Percentiles rank a stretch among this genome's conserved stretches.
Conservation (phyloP, 2,113 vertebrate genomes). For the Crotalus helleri region DNA sequence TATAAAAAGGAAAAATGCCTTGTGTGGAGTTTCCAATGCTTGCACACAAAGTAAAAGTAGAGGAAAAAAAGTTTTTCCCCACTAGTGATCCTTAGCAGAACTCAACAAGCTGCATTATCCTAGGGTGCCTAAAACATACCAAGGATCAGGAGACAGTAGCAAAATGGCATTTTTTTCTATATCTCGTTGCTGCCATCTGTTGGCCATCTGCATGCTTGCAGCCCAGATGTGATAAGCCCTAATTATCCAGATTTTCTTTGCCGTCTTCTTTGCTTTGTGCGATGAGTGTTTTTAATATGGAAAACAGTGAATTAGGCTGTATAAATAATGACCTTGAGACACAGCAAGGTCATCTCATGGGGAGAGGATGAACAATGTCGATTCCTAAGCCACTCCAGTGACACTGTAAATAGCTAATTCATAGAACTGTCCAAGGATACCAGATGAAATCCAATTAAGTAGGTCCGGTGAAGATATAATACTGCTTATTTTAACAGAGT, state of each 20-base stretch:
- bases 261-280: neutral
- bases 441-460: neutral
- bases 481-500: neutral
- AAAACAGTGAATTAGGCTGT: neutral
- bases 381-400: neutral
- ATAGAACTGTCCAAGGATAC: neutral
- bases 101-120: neutral
- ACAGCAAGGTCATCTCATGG: neutral
- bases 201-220: neutral
- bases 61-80: constrained; percentile 7
- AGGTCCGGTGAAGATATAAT: neutral
- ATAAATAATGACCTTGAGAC: neutral
- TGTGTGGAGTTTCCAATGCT: constrained; percentile 38
- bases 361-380: neutral
- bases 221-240: neutral
- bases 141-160: neutral
- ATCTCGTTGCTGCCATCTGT: neutral
- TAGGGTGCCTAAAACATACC: neutral
- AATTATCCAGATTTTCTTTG: neutral
- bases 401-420: neutral
- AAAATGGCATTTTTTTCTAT: neutral
- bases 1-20: constrained; percentile 33
- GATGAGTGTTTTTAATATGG: neutral
- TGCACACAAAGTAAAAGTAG: constrained; percentile 32
- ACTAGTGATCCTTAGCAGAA: neutral